Base-by-base conservation (phyloP, 2,888 invertebrate species). In the Epistrophe grossulariae region DNA sequence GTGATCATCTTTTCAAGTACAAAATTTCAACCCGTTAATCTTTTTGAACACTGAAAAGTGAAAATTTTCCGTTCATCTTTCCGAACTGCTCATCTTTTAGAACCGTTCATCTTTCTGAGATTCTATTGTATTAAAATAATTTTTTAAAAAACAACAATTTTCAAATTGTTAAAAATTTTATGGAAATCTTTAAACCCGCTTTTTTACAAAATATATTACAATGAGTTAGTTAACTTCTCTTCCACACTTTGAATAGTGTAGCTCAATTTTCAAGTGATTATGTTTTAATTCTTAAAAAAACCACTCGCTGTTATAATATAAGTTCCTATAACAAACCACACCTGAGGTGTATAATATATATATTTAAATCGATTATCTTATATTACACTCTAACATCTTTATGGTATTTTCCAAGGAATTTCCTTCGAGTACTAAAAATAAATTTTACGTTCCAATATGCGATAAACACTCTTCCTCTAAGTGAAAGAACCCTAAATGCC, bases 391-490 rank as follows among this genome's bases (percentile, higher is more conserved):
- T 73, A 73, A 83, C 72, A 60, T 79, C 66, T 70, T 79, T 74
- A 84, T 62, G 79, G 79, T 62, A 59, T 66, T 72, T 59, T 57
- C 15, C 40, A 55, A 76, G 40, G 17, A 13, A 31, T 52, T 64
- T 35, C 11, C 28, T 70, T 11, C n/a, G 59, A 38, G 28, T 11
- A 77, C 40, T 68, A 60, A 81, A 78, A 81, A 55, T 60, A 74
- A 84, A 68, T 84, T 81, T 72, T 55, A 84, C 66, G 68, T 62
- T 72, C 77, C 68, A 81, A 77, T 84, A 84, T 73, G 77, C 84
- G 72, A 84, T 84, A 84, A 84, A 81, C 84, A 81, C 81, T 68
- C 68, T 62, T 24, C 62, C 62, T 77, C 77, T 24, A 60, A 66
- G 66, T 35, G 31, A 50, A 72, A 48, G 52, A 77, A 50, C 57